phyloP scores from a whole-genome alignment of 2,888 invertebrate species.

The Rhodophaea formosa region DNA sequence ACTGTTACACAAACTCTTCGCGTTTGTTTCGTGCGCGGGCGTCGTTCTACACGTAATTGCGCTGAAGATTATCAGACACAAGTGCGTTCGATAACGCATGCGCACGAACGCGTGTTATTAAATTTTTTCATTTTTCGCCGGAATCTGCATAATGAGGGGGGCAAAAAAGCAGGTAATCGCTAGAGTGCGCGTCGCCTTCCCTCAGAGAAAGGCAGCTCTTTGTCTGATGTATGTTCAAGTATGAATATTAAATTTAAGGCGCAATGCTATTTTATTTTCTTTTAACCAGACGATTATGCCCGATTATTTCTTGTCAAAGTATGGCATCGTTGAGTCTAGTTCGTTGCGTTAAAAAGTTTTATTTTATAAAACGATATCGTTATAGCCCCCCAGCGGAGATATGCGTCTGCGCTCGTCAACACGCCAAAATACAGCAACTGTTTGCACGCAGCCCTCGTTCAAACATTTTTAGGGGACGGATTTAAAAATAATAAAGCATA shows the following conservation, averaged over 20 bases:
- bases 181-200: constrained; percentile 71
- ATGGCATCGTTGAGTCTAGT: constrained; percentile 36
- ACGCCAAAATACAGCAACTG: not conserved
- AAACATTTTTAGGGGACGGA: not conserved
- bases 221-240: constrained; percentile 56
- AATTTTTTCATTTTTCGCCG: constrained; percentile 79
- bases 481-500: not conserved
- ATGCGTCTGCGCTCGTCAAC: not conserved
- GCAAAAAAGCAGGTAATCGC: constrained; percentile 75
- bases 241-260: constrained; percentile 63
- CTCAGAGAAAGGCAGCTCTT: constrained; percentile 68
- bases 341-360: not conserved
- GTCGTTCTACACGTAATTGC: constrained; percentile 59
- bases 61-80: constrained; percentile 78
- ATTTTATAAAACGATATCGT: not conserved
- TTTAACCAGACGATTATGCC: constrained; percentile 56
- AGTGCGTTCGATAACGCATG: constrained; percentile 80
- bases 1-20: not conserved
- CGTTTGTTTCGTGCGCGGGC: constrained; percentile 31
- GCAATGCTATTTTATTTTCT: constrained; percentile 50
- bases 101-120: constrained; percentile 79
- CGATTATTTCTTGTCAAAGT: constrained; percentile 66
- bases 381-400: not conserved
- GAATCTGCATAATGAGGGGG: constrained; percentile 80
- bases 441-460: not conserved